phyloP scores from a whole-genome alignment of 2,888 invertebrate genomes.

The Heliothis peltigera region DNA sequence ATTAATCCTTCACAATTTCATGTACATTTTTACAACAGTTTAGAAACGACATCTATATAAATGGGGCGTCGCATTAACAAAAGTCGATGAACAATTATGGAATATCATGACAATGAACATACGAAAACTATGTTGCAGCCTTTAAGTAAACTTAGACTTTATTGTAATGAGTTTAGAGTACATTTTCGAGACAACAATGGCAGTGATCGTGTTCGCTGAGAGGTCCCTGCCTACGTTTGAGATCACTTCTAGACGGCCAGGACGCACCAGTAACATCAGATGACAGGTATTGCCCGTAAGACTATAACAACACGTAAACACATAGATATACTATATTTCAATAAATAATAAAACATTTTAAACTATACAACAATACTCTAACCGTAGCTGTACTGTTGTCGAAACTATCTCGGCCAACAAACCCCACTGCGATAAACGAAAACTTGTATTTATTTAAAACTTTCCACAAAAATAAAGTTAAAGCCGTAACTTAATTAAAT shows the following conservation, averaged over 20 bases:
- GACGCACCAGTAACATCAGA: constrained; percentile 66
- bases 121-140: constrained; percentile 63
- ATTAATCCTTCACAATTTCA: constrained; percentile 25
- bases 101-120: constrained; percentile 57
- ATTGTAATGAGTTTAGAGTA: constrained; percentile 62
- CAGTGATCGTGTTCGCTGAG: constrained; percentile 73
- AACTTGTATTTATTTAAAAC: constrained; percentile 1
- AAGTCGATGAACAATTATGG: constrained; percentile 56
- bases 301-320: constrained; percentile 63
- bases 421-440: background rate
- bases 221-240: constrained; percentile 76
- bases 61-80: constrained; percentile 53
- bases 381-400: constrained; percentile 29
- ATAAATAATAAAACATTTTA: constrained; percentile 58
- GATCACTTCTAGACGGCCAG: constrained; percentile 83
- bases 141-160: constrained; percentile 67
- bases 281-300: constrained; percentile 61
- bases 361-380: constrained; percentile 43
- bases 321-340: constrained; percentile 52
- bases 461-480: constrained; percentile 5
- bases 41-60: constrained; percentile 53
- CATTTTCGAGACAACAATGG: constrained; percentile 76
- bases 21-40: constrained; percentile 33
- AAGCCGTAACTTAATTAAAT: constrained; percentile 29
- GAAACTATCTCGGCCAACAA: background rate